Evolutionary conservation across 2,888 invertebrate species (phyloP), one percentile per base, ranked within the genome.

Genomic region (Drosophila acutilabella): DNA sequence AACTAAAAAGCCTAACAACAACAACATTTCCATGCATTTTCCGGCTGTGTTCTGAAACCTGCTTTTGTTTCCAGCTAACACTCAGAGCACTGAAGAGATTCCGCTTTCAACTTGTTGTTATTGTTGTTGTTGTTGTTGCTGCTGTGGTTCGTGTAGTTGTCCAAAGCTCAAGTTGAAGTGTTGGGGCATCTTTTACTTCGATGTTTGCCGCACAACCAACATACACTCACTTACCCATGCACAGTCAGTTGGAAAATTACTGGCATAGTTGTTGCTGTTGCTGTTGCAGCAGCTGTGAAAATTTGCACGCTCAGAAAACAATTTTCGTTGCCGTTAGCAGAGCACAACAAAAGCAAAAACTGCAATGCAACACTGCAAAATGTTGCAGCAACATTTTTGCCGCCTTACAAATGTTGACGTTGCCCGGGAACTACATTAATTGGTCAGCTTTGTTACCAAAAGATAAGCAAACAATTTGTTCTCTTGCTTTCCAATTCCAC

Each of bases 231-330:
- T 44, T 5, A 41, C 5, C 23, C 7, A 11, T 0, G 6, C 10
- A 20, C 26, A 44, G 44, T 23, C 44, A 60, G 51, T 51, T 69
- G 65, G 65, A 56, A 88, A 88, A 85, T 88, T 88, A 73, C 77
- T 82, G 73, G 83, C 85, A 83, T 83, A 82, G 80, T 75, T 84
- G 85, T 66, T 71, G 72, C 61, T 84, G 85, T 66, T 71, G 72
- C 61, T 78, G 53, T 56, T 53, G 65, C 69, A 54, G 71, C 83
- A 80, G 86, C 88, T 85, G 84, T 86, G 84, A 85, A 85, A 85
- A 88, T 85, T 85, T 86, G 86, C 88, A 86, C 84, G 83, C 83
- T 88, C 80, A 70, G 72, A 71, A 88, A 81, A 78, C 81, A 75
- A 82, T 86, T 83, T 88, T 78, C 73, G 79, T 78, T 83, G 74